A percentile compares a stretch with the other conserved stretches of the same genome.
Evolutionary conservation across 2,113 vertebrate genomes (phyloP).

Genomic region (Neoarius graeffei): DNA sequence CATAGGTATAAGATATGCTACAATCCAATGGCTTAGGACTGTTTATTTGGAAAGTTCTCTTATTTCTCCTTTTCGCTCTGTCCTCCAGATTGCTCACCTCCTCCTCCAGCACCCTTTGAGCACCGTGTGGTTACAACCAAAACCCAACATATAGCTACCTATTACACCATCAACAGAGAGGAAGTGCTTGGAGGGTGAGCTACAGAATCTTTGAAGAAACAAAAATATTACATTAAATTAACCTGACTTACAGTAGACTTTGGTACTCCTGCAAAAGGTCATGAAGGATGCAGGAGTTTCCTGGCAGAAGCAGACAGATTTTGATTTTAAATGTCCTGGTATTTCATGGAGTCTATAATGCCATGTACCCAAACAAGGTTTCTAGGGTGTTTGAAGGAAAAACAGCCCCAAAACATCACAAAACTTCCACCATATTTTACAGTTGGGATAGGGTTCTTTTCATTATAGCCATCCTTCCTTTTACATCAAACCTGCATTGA

Average conservation of each 20-base stretch:
- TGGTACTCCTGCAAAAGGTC: neutral
- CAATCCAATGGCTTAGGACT: neutral
- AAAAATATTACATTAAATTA: neutral
- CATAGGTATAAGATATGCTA: conserved; percentile 63
- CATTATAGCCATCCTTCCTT: too few species aligned
- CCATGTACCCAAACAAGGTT: too few species aligned
- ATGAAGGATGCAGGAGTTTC: too few species aligned
- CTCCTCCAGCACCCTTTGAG: conserved; percentile 87
- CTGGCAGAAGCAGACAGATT: too few species aligned
- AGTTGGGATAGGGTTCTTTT: too few species aligned
- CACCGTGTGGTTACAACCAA: conserved; percentile 89
- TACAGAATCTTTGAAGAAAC: neutral
- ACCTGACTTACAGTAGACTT: neutral
- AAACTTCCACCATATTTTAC: too few species aligned
- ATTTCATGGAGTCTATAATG: too few species aligned
- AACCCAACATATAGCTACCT: conserved; percentile 77
- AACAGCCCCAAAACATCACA: too few species aligned
- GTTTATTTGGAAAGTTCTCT: neutral
- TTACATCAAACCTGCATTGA: too few species aligned
- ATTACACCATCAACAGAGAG: conserved; percentile 83
- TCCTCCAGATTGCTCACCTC: conserved; percentile 73
- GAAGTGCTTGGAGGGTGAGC: conserved; percentile 93
- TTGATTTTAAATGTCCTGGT: too few species aligned
- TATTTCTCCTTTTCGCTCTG: neutral
- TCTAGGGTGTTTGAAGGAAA: too few species aligned